These are phyloP conservation scores for Cladorhizidae sp. DNA, from an alignment of 37 sponge, comb jelly and placozoan genomes.

Conservation along the genomic window DNA sequence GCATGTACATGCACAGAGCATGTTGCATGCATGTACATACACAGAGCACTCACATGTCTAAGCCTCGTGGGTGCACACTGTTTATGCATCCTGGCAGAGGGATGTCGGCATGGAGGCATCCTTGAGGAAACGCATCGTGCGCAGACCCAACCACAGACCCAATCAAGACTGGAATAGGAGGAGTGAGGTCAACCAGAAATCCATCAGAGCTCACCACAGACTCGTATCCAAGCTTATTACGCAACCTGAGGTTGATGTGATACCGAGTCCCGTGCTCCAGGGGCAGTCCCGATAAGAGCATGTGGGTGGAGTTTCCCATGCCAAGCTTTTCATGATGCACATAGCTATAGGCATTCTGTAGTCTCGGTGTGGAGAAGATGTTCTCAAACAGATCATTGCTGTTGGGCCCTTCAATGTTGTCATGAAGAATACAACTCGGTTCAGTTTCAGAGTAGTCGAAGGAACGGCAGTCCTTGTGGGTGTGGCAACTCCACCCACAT, in stretches of 20 bases:
- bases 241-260: conserved; percentile 66
- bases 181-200: conserved; percentile 79
- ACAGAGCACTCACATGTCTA: conserved; percentile 48
- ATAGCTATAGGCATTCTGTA: conserved; percentile 38
- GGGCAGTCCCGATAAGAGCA: conserved; percentile 27
- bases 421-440: conserved; percentile 61
- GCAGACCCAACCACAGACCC: conserved; percentile 16
- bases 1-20: neutral
- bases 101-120: conserved; percentile 24
- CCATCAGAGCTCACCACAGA: conserved; percentile 59
- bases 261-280: conserved; percentile 53
- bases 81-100: conserved; percentile 22
- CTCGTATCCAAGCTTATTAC: conserved; percentile 65
- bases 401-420: conserved; percentile 61
- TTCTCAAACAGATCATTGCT: conserved; percentile 30
- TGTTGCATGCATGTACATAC: neutral
- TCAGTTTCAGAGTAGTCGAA: conserved; percentile 69
- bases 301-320: conserved; percentile 44
- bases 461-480: conserved; percentile 40
- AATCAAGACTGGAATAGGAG: conserved; percentile 71
- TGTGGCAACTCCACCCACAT: conserved; percentile 46
- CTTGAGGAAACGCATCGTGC: conserved; percentile 27
- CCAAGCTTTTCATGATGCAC: conserved; percentile 79
- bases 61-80: neutral
- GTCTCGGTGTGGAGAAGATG: conserved; percentile 40